phyloP scores from a whole-genome alignment of 2,113 vertebrate species.

The Propithecus coquereli region DNA sequence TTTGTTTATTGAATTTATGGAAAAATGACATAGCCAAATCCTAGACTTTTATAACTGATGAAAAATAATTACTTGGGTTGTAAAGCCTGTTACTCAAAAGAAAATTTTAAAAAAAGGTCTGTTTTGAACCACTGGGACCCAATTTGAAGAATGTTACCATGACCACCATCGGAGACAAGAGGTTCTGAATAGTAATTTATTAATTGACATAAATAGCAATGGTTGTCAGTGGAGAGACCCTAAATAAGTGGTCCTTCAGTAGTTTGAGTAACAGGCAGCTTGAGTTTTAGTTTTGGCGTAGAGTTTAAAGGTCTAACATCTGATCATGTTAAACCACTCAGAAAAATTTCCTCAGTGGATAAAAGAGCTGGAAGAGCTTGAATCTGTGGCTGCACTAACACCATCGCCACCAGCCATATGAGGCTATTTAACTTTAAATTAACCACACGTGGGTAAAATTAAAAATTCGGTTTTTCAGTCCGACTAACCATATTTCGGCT shows the following conservation, averaged over 20 bases:
- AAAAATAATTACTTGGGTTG: background rate
- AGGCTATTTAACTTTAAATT: background rate
- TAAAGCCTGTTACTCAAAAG: background rate
- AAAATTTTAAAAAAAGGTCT: background rate
- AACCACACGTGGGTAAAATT: background rate
- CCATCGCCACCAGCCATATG: background rate
- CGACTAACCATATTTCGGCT: background rate
- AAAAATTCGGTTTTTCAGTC: background rate
- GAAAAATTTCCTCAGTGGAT: background rate
- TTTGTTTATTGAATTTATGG: background rate
- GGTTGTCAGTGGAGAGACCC: background rate
- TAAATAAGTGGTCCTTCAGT: background rate
- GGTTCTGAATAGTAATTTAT: background rate
- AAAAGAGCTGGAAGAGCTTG: background rate
- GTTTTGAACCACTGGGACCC: background rate
- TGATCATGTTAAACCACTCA: background rate
- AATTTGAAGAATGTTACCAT: background rate
- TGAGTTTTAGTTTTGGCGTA: background rate
- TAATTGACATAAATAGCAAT: background rate
- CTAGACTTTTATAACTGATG: background rate
- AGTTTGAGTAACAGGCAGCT: background rate
- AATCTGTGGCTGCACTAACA: background rate
- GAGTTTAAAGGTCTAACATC: background rate
- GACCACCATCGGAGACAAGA: background rate
- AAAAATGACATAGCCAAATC: background rate